Percentiles rank a stretch among this genome's conserved stretches.
phyloP scores from a whole-genome alignment of 2,113 vertebrate genomes.

The Brachyhypopomus occidentalis region DNA sequence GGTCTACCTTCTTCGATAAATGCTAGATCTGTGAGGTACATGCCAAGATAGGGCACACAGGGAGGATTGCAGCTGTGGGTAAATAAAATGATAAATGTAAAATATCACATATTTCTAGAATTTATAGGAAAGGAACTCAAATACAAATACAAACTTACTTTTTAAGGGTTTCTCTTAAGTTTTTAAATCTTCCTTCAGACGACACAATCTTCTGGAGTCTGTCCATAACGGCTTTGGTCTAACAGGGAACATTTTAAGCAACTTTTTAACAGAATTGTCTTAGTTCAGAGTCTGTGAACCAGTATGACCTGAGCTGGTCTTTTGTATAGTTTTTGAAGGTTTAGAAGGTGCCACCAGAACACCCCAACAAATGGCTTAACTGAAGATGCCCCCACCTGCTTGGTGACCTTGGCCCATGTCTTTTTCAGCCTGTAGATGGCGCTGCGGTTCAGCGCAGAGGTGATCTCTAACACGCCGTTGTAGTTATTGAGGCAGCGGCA shows the following conservation, averaged over 20 bases:
- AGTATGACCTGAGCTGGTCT: too few species aligned
- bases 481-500: slow-evolving; percentile 88
- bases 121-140: background rate
- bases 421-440: slow-evolving; percentile 90
- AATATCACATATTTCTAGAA: background rate
- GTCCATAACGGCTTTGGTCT: slow-evolving; percentile 89
- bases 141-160: slow-evolving; percentile 75
- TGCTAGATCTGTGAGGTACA: slow-evolving; percentile 87
- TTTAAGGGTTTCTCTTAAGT: slow-evolving; percentile 88
- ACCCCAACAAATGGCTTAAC: background rate
- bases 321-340: too few species aligned
- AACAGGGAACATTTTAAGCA: slow-evolving; percentile 50
- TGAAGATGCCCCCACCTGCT: slow-evolving; percentile 73
- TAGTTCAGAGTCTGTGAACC: too few species aligned
- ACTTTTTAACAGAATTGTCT: too few species aligned
- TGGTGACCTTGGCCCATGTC: slow-evolving; percentile 88
- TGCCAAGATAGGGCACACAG: slow-evolving; percentile 86
- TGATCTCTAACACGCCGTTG: slow-evolving; percentile 87
- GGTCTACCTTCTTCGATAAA: slow-evolving; percentile 90
- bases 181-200: slow-evolving; percentile 91
- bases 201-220: slow-evolving; percentile 89
- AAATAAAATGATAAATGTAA: background rate
- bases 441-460: slow-evolving; percentile 86
- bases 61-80: slow-evolving; percentile 84
- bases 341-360: too few species aligned